Percentiles rank a stretch among this genome's conserved stretches.
These are phyloP conservation scores for Nymphicus hollandicus DNA, from an alignment of 2,113 vertebrate species.

Conservation along the genomic window DNA sequence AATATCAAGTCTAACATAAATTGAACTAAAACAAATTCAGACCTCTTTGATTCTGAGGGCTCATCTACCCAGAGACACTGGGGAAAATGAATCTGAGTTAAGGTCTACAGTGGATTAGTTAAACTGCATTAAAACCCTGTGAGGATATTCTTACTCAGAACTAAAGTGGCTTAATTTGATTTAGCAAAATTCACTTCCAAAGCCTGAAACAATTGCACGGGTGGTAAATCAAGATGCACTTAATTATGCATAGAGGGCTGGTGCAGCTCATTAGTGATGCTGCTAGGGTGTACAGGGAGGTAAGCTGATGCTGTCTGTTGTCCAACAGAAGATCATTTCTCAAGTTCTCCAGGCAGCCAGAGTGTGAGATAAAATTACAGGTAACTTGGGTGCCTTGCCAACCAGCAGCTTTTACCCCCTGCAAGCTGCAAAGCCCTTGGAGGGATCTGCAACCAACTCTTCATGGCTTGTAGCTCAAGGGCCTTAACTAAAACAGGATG, in stretches of 20 bases:
- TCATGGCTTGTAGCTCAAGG: fast-evolving
- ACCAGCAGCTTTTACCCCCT: not conserved
- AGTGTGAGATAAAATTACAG: not conserved
- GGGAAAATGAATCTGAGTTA: not conserved
- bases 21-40: not conserved
- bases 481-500: not conserved
- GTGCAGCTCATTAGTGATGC: not conserved
- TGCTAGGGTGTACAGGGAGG: not conserved
- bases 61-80: not conserved
- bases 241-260: not conserved
- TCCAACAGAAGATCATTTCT: not conserved
- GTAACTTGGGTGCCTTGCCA: too few relatives aligned
- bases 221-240: not conserved
- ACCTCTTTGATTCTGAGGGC: not conserved
- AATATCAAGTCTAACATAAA: not conserved
- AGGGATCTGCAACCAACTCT: not conserved
- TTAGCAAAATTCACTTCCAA: not conserved
- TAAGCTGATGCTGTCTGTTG: fast-evolving
- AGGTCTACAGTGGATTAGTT: not conserved
- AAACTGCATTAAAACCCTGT: not conserved
- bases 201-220: not conserved
- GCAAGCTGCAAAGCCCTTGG: not conserved
- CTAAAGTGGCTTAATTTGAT: not conserved
- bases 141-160: not conserved
- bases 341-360: not conserved